phyloP scores from a whole-genome alignment of 2,888 invertebrate species.

The Branchellion lobata region DNA sequence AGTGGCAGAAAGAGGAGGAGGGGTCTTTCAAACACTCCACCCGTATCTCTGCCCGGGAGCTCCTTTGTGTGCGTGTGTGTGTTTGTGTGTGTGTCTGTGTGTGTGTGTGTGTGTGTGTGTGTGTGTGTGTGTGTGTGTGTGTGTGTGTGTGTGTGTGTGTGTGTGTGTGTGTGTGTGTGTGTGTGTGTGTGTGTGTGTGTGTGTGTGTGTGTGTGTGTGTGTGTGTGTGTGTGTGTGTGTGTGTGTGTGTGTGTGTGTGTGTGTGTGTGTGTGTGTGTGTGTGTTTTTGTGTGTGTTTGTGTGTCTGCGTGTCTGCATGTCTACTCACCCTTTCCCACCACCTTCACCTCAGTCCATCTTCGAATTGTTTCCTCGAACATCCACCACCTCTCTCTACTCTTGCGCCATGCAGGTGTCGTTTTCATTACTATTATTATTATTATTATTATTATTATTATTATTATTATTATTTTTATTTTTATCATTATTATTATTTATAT shows the following conservation, averaged over 20 bases:
- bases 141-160: no score
- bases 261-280: background rate
- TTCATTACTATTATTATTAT: no score
- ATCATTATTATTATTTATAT: no score
- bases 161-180: no score
- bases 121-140: background rate
- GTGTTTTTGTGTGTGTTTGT: background rate
- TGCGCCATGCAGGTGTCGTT: background rate
- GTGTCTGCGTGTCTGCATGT: background rate
- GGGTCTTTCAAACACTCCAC: slow-evolving; percentile 69
- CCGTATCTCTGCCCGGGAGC: slow-evolving; percentile 70
- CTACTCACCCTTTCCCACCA: background rate
- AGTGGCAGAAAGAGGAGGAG: slow-evolving; percentile 68
- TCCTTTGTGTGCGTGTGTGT: slow-evolving; percentile 65
- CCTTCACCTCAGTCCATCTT: background rate
- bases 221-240: no score
- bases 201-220: no score
- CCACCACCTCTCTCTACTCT: background rate
- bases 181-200: no score
- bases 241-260: no score
- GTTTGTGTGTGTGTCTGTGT: background rate
- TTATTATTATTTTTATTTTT: no score
- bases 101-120: slow-evolving; percentile 4
- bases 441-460: no score
- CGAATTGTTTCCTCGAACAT: background rate